Conservation (phyloP, 2,113 vertebrate species). For the Colossoma macropomum region DNA sequence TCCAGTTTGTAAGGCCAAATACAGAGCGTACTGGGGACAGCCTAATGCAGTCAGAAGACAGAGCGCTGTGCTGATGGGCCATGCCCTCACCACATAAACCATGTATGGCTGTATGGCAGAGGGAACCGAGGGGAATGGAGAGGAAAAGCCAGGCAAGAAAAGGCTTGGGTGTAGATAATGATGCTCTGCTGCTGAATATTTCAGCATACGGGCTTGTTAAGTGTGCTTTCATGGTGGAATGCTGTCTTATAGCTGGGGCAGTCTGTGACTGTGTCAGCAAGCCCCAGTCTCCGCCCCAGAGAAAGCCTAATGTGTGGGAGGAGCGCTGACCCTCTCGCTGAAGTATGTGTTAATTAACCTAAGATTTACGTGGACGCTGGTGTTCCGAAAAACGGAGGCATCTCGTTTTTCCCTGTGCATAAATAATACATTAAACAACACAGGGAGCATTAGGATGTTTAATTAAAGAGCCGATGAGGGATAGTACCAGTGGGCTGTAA, state of each 20-base stretch:
- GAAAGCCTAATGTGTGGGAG: constrained; percentile 6
- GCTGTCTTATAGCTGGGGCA: not conserved
- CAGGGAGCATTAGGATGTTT: constrained; percentile 1
- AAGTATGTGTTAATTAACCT: not conserved
- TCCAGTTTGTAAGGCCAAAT: constrained; percentile 19
- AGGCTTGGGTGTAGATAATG: constrained; percentile 36
- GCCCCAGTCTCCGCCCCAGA: not conserved
- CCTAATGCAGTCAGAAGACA: constrained; percentile 42
- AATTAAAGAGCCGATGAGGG: not conserved
- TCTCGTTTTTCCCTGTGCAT: not conserved
- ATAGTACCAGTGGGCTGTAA: not conserved
- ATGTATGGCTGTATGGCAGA: constrained; percentile 15
- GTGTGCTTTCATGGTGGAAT: constrained; percentile 21
- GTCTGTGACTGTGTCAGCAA: not conserved
- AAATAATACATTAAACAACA: constrained; percentile 2
- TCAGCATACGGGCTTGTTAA: constrained; percentile 37
- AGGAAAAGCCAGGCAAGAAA: not conserved
- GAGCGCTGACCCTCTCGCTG: constrained; percentile 1
- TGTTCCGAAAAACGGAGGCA: not conserved
- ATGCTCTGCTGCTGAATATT: constrained; percentile 52
- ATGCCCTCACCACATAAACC: constrained; percentile 33
- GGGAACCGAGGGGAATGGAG: not conserved
- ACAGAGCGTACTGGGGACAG: constrained; percentile 26
- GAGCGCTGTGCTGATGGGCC: not conserved
- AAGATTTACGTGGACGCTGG: not conserved